Evolutionary conservation across 2,797 vertebrate species (phyloP), one percentile per base, ranked within the genome.

Genomic region (Acanthopagrus latus): DNA sequence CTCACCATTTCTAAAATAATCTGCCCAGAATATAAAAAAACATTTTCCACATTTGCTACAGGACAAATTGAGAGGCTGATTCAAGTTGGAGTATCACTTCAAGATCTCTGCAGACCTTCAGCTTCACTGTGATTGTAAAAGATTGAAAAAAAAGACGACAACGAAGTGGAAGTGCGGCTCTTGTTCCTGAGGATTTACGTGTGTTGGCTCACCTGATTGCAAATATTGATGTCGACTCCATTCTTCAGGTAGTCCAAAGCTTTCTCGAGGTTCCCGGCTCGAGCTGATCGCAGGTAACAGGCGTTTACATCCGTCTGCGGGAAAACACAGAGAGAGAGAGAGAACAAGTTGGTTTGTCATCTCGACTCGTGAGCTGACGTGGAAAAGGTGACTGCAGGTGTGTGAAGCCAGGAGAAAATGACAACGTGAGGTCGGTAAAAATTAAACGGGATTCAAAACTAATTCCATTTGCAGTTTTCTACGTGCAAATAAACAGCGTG

Each of bases 141-240:
- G 9, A 7, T 3, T 9, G n/a, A n/a, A n/a, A 14, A 23, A 23
- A 38, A 60, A 16, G 12, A 44, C 2, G 1, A 66, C n/a, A 10
- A 38, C 10, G 1, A 38, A 38, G 11, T 20, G 5, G 16, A 54
- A 2, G 14, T 14, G 9, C 10, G 14, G 7, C 2, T 3, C 46
- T 33, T 6, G 38, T 52, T 41, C 11, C 65, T 13, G 17, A 58
- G 50, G 57, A 47, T 8, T 33, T 38, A 3, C 7, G 1, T 1
- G 29, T 7, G 18, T 11, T n/a, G 23, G 9, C 74, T 88, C 80
- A 99, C 98, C 97, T 99, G 98, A 91, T 99, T 99, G 93, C 98
- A 99, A 90, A 99, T 98, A 76, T 99, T 99, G 92, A 99, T 98
- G 91, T 99, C 98, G 38, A 99, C 97, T 75, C 98, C 98, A 86